Evolutionary conservation across 2,888 invertebrate species (phyloP).

Genomic region (Lymantria monacha): DNA sequence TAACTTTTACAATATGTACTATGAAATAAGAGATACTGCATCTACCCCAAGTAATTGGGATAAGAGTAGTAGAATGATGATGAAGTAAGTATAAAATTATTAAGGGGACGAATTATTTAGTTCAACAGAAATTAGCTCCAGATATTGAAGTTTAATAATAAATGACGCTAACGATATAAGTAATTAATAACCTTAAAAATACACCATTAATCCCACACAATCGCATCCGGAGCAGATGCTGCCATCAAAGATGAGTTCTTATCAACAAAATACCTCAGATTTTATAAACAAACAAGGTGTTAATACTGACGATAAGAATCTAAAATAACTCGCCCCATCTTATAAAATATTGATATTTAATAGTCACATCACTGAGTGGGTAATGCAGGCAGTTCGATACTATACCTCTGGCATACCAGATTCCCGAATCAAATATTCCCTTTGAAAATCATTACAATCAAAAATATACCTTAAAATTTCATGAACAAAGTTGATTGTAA

Average conservation of each 20-base stretch:
- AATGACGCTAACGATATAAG: not conserved
- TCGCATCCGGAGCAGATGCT: conserved; percentile 65
- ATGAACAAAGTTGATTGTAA: conserved; percentile 29
- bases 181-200: conserved; percentile 24
- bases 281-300: conserved; percentile 78
- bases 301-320: conserved; percentile 72
- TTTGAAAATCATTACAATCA: conserved; percentile 29
- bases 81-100: too few relatives aligned
- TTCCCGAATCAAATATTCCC: conserved; percentile 71
- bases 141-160: too few relatives aligned
- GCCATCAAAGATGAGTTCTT: conserved; percentile 45
- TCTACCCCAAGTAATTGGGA: too few relatives aligned
- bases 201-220: conserved; percentile 57
- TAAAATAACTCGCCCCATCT: conserved; percentile 58
- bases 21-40: too few relatives aligned
- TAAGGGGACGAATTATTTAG: too few relatives aligned
- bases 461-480: conserved; percentile 26
- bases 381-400: conserved; percentile 69
- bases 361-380: conserved; percentile 68
- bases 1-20: too few relatives aligned
- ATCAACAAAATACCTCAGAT: conserved; percentile 52
- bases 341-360: conserved; percentile 80
- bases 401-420: conserved; percentile 71
- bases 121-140: too few relatives aligned
- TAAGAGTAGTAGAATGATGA: too few relatives aligned